A percentile compares a stretch with the other conserved stretches of the same genome.
Evolutionary conservation across 1,140 invertebrate species (phyloP).

Genomic region (Tetramorium simillimum): DNA sequence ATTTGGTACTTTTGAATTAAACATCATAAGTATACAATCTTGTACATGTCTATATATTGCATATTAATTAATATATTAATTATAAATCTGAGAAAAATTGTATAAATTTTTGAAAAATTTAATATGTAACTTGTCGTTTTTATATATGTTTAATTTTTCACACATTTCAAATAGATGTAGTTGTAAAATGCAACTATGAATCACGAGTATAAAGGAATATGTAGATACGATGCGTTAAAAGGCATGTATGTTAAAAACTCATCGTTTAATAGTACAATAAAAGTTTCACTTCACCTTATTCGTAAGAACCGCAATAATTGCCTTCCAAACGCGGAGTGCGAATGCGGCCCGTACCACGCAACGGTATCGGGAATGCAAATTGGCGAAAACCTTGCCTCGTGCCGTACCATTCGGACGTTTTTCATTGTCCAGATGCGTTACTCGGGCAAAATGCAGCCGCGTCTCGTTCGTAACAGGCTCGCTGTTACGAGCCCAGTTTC

Average conservation of each 20-base stretch:
- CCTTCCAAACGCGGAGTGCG: slow-evolving; percentile 8
- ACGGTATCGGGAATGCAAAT: slow-evolving; percentile 40
- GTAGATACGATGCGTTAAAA: background rate
- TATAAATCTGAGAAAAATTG: background rate
- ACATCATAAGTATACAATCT: background rate
- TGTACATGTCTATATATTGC: background rate
- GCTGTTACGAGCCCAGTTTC: slow-evolving; percentile 12
- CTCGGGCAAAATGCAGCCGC: background rate
- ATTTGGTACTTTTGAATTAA: background rate
- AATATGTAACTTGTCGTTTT: background rate
- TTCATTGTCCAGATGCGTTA: slow-evolving; percentile 1
- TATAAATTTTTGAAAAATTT: background rate
- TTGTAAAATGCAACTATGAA: background rate
- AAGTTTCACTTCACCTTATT: slow-evolving; percentile 27
- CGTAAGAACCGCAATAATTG: slow-evolving; percentile 30
- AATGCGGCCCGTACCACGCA: background rate
- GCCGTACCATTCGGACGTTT: background rate
- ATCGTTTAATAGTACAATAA: background rate
- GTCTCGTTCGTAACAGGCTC: background rate
- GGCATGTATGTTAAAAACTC: background rate
- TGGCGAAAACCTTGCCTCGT: background rate
- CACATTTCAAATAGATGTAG: background rate
- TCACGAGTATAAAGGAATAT: background rate
- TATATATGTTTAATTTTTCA: background rate
- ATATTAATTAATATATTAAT: background rate